Evolutionary conservation across 2,797 vertebrate genomes (phyloP), one percentile per base, ranked within the genome.

Genomic region (Poecile montanus): DNA sequence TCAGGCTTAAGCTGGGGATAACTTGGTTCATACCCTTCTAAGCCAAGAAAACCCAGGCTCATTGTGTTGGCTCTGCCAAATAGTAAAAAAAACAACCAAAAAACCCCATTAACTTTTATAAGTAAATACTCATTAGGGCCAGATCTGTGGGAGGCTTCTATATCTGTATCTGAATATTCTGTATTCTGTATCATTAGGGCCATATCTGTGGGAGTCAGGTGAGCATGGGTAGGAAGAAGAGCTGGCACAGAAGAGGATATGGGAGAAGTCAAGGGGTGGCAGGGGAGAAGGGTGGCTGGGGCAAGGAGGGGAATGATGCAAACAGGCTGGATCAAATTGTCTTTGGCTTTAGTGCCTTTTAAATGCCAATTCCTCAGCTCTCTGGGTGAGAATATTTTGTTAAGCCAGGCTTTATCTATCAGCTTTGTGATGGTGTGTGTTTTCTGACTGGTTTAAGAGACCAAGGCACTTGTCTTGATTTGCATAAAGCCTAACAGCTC

Each of bases 261-360:
- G 17, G 22, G 21, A 71, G 38, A 50, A 83, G 11, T 76, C 36
- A 81, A 16, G 13, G 1, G 7, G 0, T 32, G 13, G 13, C 47
- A 5, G 26, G 51, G 2, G 45, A 23, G 29, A 29, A 40, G 42
- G 30, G 25, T 25, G 42, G 34, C 25, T 25, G 34, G 18, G 27
- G 12, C 13, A 6, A 6, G 11, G 6, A 14, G 9, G 3, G 4
- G 6, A 13, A 9, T 27, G 19, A 5, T 48, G 12, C 8, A 10
- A 27, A 42, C 42, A 48, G n/a, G 15, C 22, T 51, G 21, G 40
- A 20, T 77, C n/a, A 62, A 56, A 36, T 48, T 14, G 13, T 32
- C n/a, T 42, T 77, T 45, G 32, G 38, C 23, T 86, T 77, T 84
- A 81, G 16, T 9, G 3, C 22, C n/a, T 83, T 65, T 51, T 53